Conservation (phyloP, 2,797 vertebrate species). For the Ceryle rudis region DNA sequence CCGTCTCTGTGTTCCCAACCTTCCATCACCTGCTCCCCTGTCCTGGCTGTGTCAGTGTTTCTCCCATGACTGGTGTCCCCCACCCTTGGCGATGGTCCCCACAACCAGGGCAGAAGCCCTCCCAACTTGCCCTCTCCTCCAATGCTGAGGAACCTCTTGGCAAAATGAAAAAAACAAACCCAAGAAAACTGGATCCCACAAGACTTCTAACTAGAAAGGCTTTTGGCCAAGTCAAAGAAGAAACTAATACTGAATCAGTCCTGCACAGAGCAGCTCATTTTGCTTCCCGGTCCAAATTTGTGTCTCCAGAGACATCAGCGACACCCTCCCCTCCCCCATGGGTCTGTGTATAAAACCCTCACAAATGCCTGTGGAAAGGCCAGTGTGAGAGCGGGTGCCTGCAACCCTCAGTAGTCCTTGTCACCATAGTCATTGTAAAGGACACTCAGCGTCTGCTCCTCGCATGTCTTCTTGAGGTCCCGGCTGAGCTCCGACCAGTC, state of each 20-base stretch:
- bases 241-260: slow-evolving; percentile 44
- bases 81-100: neutral
- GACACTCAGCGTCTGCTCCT: slow-evolving; percentile 92
- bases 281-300: neutral
- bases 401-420: slow-evolving; percentile 84
- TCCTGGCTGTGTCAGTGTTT: neutral
- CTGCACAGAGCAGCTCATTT: neutral
- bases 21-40: neutral
- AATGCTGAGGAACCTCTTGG: slow-evolving; percentile 39
- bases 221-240: slow-evolving; percentile 36
- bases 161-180: slow-evolving; percentile 62
- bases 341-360: slow-evolving; percentile 57
- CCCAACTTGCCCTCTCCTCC: neutral
- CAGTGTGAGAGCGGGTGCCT: neutral
- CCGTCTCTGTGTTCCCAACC: neutral
- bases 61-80: neutral
- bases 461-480: slow-evolving; percentile 94
- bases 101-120: neutral
- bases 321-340: neutral
- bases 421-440: slow-evolving; percentile 98
- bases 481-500: slow-evolving; percentile 93
- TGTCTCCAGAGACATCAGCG: slow-evolving; percentile 27
- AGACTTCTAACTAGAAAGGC: slow-evolving; percentile 60
- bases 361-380: neutral
- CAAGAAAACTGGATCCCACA: slow-evolving; percentile 50